A percentile compares a stretch with the other conserved stretches of the same genome.
phyloP scores from a whole-genome alignment of 2,113 vertebrate species.

The Brachypodius melanocephalos region DNA sequence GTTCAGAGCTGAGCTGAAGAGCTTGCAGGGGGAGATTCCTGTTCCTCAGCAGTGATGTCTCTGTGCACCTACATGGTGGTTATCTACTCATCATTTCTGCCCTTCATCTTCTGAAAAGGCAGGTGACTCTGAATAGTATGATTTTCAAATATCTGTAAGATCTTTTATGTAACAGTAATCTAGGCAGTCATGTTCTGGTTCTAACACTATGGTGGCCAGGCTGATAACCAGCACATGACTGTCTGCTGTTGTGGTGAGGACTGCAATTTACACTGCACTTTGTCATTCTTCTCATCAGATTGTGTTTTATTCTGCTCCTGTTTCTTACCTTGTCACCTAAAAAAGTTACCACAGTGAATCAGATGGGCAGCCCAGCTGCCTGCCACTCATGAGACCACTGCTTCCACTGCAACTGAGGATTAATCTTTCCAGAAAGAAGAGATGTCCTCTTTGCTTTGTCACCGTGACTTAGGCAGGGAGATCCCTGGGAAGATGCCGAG shows the following conservation, averaged over 20 bases:
- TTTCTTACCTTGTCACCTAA: not conserved
- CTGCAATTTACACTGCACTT: not conserved
- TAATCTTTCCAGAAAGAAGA: not conserved
- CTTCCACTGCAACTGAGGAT: not conserved
- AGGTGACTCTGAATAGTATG: not conserved
- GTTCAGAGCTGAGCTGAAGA: not conserved
- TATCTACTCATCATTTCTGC: constrained; percentile 1
- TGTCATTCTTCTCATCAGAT: not conserved
- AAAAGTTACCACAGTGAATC: not conserved
- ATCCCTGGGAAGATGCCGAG: not conserved
- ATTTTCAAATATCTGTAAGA: not conserved
- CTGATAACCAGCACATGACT: not conserved
- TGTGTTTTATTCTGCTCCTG: not conserved
- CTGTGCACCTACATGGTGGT: not conserved
- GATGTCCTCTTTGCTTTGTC: not conserved
- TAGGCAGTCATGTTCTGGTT: not conserved
- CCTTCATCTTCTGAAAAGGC: not conserved
- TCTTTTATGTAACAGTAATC: not conserved
- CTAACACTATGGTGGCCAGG: not conserved
- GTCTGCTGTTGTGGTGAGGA: not conserved
- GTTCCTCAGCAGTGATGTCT: not conserved
- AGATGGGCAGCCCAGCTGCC: not conserved
- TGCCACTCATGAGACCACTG: not conserved
- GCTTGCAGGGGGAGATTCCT: not conserved
- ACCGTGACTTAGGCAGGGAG: not conserved